These are phyloP conservation scores for Rhaphigaster nebulosa DNA, from an alignment of 2,888 invertebrate genomes.

Conservation along the genomic window DNA sequence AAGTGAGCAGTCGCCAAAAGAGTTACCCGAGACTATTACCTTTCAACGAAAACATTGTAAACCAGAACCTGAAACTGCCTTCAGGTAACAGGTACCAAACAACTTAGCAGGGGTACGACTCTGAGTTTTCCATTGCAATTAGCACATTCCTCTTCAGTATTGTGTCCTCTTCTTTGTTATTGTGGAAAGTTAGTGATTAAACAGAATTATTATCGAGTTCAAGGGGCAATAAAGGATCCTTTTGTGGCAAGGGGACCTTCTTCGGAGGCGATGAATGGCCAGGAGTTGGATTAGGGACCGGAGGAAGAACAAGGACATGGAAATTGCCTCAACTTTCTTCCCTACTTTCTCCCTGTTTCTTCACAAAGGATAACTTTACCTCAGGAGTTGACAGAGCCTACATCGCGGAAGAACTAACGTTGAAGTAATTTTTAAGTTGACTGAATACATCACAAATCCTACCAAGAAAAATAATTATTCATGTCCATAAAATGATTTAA, in stretches of 20 bases:
- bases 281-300: not conserved
- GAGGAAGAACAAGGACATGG: not conserved
- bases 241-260: not conserved
- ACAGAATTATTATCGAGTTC: not conserved
- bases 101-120: not conserved
- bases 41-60: no score
- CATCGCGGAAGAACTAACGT: not conserved
- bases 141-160: not conserved
- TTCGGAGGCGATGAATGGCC: not conserved
- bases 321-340: conserved; percentile 12
- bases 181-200: conserved; percentile 6
- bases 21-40: no score
- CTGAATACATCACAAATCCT: not conserved
- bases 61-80: no score
- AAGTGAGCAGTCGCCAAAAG: no score
- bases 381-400: not conserved
- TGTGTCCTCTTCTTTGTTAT: not conserved
- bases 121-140: not conserved
- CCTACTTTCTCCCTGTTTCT: not conserved
- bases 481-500: no score
- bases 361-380: not conserved
- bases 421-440: not conserved
- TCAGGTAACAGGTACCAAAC: not conserved
- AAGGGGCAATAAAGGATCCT: not conserved
- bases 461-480: no score